Evolutionary conservation across 2,888 invertebrate genomes (phyloP), one percentile per base, ranked within the genome.

Genomic region (Euzetes globulus): DNA sequence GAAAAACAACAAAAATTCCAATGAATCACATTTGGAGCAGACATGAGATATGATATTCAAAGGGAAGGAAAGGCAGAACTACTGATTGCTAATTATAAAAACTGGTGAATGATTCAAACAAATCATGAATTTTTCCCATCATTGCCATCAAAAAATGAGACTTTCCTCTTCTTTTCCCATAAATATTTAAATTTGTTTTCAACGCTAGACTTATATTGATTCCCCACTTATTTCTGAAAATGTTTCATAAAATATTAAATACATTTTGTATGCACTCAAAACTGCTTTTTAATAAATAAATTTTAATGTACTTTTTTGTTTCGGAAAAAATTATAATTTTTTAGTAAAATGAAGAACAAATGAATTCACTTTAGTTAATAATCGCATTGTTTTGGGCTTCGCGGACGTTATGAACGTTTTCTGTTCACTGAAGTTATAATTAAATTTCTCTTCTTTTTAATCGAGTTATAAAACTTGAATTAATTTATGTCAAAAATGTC

Each of bases 401-500:
- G 6, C 6, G 11, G 19, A 13, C 25, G 9, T 29, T 60, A 29
- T 29, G 33, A 17, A 29, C 27, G 33, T 9, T 27, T 33, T 9
- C 19, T 22, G 2, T 55, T 33, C 17, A 29, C 7, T 60, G 29
- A 60, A 60, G 27, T 9, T 41, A 68, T 68, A 68, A 68, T 41
- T 68, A 41, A 68, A 47, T 70, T 70, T 37, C 25, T 68, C n/a
- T 22, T 70, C 25, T 15, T 70, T 45, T 70, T 70, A 70, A 70
- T 70, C 70, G 70, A 70, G 47, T 70, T 70, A 70, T 45, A 45
- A 70, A 47, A 45, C 45, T 37, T 45, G 70, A 70, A 70, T 70
- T 70, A 70, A 70, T 70, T 70, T 70, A 70, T 70, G 70, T 70
- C 70, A 70, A 47, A 70, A 70, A 47, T 70, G 70, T 70, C 45